Percentiles rank a stretch among this genome's conserved stretches.
These are phyloP conservation scores for Drosophila mulleri DNA, from an alignment of 2,888 invertebrate genomes.

Conservation along the genomic window DNA sequence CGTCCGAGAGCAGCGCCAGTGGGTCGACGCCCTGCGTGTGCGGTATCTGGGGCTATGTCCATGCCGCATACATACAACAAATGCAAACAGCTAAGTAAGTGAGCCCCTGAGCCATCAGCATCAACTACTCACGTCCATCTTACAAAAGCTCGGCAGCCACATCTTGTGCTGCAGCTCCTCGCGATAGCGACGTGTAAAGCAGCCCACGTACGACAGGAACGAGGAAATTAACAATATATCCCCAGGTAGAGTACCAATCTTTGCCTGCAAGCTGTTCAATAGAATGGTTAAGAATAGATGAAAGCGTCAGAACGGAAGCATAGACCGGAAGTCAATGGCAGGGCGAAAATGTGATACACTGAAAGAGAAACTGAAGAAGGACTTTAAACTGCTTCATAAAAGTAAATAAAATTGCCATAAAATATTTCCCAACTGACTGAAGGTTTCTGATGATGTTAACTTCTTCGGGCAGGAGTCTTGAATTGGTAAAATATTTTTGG, in stretches of 20 bases:
- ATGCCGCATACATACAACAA: not conserved
- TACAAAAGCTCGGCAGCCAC: conserved; percentile 93
- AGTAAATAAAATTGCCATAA: too few relatives aligned
- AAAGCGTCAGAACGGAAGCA: not conserved
- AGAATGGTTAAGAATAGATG: not conserved
- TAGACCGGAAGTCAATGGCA: not conserved
- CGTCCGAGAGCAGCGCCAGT: conserved; percentile 93
- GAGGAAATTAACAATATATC: conserved; percentile 96
- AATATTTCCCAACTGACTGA: too few relatives aligned
- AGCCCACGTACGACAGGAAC: conserved; percentile 97
- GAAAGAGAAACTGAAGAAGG: not conserved
- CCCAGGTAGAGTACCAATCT: conserved; percentile 94
- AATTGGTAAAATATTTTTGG: too few relatives aligned
- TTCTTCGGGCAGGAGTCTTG: too few relatives aligned
- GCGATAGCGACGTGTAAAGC: conserved; percentile 95
- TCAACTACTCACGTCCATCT: conserved; percentile 86
- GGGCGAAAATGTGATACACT: not conserved
- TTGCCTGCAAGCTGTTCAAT: conserved; percentile 87
- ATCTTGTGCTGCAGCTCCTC: conserved; percentile 91
- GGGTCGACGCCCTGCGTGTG: conserved; percentile 93
- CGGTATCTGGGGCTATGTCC: conserved; percentile 89
- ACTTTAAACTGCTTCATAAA: not conserved
- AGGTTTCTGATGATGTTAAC: not conserved
- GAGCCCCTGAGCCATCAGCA: not conserved
- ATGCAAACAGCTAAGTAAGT: conserved; percentile 5